Conservation (phyloP, 2,113 vertebrate species). For the Castor canadensis region DNA sequence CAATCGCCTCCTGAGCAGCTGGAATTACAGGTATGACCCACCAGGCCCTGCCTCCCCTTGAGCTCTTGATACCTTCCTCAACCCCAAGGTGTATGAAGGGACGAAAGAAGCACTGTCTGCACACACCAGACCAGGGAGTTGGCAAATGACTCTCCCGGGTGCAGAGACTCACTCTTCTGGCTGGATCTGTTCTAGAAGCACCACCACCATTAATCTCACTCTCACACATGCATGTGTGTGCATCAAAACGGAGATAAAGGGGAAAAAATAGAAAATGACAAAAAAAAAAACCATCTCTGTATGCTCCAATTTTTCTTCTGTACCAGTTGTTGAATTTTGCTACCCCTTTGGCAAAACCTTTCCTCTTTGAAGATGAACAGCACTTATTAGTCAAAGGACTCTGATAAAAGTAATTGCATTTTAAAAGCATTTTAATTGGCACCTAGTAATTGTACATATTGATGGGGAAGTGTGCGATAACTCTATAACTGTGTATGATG, state of each 20-base stretch:
- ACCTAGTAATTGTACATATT: neutral
- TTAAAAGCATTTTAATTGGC: neutral
- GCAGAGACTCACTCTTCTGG: neutral
- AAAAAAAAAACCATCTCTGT: no score
- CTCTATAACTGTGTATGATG: no score
- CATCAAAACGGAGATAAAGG: neutral
- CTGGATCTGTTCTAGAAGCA: no score
- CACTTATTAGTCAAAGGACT: neutral
- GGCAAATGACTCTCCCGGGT: fast-evolving
- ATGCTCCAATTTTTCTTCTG: neutral
- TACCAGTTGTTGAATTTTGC: neutral
- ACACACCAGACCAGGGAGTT: neutral
- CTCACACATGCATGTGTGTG: neutral
- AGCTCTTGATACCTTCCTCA: neutral
- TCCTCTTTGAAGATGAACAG: neutral
- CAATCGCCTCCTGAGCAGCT: no score
- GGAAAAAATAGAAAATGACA: neutral
- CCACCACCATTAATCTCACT: fast-evolving
- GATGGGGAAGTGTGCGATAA: neutral
- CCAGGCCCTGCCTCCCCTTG: neutral
- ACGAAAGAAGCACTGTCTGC: no score
- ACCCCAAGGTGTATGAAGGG: neutral
- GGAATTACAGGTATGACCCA: no score
- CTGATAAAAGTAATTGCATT: neutral
- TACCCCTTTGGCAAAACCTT: neutral